These are phyloP conservation scores for Anneissia japonica DNA, from an alignment of 35 echinoderm and acorn worm genomes.

Conservation along the genomic window DNA sequence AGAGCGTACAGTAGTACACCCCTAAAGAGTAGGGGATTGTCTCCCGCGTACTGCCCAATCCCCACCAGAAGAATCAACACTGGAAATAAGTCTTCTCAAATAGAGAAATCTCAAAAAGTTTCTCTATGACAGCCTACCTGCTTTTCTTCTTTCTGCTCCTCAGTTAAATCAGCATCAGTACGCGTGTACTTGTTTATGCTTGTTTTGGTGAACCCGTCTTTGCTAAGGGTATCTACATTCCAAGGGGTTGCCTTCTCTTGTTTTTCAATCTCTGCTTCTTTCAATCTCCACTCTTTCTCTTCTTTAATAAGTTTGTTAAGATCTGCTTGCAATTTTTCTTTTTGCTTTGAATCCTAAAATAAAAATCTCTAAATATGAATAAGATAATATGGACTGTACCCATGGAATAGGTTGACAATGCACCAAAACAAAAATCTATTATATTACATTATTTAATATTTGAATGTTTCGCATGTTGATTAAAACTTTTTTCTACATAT, in stretches of 20 bases:
- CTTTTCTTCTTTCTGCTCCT: conserved; percentile 62
- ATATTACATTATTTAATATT: too few relatives aligned
- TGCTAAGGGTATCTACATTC: conserved; percentile 93
- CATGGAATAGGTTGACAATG: too few relatives aligned
- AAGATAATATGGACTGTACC: too few relatives aligned
- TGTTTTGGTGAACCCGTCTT: conserved; percentile 82
- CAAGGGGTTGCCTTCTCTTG: conserved; percentile 84
- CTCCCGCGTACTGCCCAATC: too few relatives aligned
- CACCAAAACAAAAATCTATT: too few relatives aligned
- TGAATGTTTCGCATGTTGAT: too few relatives aligned
- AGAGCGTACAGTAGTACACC: too few relatives aligned
- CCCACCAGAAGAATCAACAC: too few relatives aligned
- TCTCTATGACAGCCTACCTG: conserved; percentile 30
- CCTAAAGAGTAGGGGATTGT: too few relatives aligned
- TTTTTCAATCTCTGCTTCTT: conserved; percentile 65
- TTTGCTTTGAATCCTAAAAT: conserved; percentile 25
- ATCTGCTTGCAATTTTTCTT: conserved; percentile 6
- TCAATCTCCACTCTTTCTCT: conserved; percentile 57
- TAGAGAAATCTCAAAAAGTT: neutral
- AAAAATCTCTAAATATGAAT: neutral
- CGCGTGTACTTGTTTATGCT: conserved; percentile 75
- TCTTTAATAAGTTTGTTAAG: conserved; percentile 55
- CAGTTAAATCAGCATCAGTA: conserved; percentile 25
- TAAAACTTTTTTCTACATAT: too few relatives aligned
- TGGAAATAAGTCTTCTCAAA: too few relatives aligned